These are phyloP conservation scores for Heliconius hortense DNA, from an alignment of 2,888 invertebrate species.

Conservation along the genomic window DNA sequence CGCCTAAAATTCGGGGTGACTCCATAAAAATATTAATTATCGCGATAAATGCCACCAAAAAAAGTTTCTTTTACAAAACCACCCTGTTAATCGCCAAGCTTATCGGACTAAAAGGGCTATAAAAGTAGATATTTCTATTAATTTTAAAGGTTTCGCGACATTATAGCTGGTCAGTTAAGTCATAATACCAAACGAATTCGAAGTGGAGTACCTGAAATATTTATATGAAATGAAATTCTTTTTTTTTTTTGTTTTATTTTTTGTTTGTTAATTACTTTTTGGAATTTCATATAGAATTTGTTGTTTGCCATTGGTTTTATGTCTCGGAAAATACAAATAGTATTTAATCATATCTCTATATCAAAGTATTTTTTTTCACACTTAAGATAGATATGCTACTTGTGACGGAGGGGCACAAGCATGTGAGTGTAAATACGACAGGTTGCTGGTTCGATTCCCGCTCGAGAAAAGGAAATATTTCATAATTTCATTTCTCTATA, in stretches of 20 bases:
- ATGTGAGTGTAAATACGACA: too few species aligned
- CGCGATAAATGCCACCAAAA: slow-evolving; percentile 59
- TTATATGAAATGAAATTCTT: neutral
- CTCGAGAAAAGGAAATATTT: too few species aligned
- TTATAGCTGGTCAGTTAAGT: slow-evolving; percentile 32
- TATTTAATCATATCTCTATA: too few species aligned
- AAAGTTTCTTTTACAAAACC: slow-evolving; percentile 52
- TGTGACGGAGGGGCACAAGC: too few species aligned
- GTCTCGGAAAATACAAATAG: neutral
- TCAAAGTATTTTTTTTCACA: too few species aligned
- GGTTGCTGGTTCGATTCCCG: too few species aligned
- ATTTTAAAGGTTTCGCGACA: slow-evolving; percentile 38
- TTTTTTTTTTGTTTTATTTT: neutral
- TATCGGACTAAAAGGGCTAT: slow-evolving; percentile 39
- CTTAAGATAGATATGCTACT: too few species aligned
- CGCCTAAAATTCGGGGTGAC: slow-evolving; percentile 36
- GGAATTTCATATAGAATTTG: neutral
- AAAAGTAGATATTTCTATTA: slow-evolving; percentile 42
- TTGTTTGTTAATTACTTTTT: neutral
- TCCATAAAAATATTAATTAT: slow-evolving; percentile 72
- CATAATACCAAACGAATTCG: slow-evolving; percentile 15
- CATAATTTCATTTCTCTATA: neutral
- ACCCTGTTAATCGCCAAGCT: slow-evolving; percentile 42
- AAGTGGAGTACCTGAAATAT: neutral
- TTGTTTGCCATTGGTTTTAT: neutral